Percentiles rank a stretch among this genome's conserved stretches.
Evolutionary conservation across 1,140 invertebrate genomes (phyloP).

Genomic region (Papilio polytes): DNA sequence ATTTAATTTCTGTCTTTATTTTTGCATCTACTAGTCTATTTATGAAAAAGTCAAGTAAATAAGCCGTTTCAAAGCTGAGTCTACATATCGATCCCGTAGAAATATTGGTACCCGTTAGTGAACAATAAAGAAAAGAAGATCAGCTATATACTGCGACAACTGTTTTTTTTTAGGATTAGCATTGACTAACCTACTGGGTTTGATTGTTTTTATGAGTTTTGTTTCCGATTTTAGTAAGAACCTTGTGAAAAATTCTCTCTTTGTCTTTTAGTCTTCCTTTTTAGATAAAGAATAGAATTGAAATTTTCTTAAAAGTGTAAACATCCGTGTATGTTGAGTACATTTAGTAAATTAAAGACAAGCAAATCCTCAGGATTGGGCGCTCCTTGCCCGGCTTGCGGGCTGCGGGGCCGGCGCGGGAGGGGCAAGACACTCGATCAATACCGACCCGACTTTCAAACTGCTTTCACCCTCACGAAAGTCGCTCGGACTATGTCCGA

Average conservation of each 20-base stretch:
- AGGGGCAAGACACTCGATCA: conserved; percentile 81
- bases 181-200: neutral
- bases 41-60: too few species aligned
- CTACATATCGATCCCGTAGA: neutral
- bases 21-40: too few species aligned
- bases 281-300: neutral
- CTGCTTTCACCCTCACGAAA: conserved; percentile 83
- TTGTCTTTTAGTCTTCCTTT: too few species aligned
- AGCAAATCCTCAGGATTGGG: conserved; percentile 73
- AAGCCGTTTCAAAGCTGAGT: neutral
- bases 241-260: too few species aligned
- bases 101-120: conserved; percentile 5
- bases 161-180: neutral
- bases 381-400: conserved; percentile 59
- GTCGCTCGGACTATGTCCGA: conserved; percentile 77
- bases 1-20: too few species aligned
- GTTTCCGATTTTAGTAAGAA: neutral
- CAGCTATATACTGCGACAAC: neutral
- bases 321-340: conserved; percentile 30
- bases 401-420: conserved; percentile 46
- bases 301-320: conserved; percentile 6
- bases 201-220: neutral
- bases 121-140: neutral
- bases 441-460: conserved; percentile 84
- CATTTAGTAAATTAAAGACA: conserved; percentile 64